Conservation (phyloP, 2,888 invertebrate species). For the Metalampra italica region DNA sequence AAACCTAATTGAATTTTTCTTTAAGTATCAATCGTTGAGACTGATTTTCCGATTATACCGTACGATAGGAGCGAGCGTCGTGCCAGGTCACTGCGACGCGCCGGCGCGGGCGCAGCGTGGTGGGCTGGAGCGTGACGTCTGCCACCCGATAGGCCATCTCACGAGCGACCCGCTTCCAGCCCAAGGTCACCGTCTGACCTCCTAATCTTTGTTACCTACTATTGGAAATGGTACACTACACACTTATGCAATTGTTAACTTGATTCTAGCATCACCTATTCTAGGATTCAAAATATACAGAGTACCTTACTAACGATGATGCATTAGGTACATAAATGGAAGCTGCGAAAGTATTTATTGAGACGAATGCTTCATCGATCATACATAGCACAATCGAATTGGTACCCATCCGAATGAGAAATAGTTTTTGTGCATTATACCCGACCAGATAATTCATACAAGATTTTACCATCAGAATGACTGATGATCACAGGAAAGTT, state of each 20-base stretch:
- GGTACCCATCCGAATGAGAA: constrained; percentile 15
- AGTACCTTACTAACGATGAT: neutral
- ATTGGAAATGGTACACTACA: constrained; percentile 32
- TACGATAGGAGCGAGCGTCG: constrained; percentile 7
- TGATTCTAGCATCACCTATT: constrained; percentile 8
- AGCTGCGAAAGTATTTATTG: constrained; percentile 17
- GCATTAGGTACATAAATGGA: constrained; percentile 7
- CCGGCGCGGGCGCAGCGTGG: constrained; percentile 28
- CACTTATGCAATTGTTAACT: constrained; percentile 23
- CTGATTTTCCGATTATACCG: constrained; percentile 8
- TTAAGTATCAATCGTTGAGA: neutral
- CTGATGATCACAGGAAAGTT: constrained; percentile 14
- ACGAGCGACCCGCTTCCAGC: constrained; percentile 71
- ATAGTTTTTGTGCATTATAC: constrained; percentile 13
- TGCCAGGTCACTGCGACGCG: constrained; percentile 10
- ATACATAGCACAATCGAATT: constrained; percentile 19
- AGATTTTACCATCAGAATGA: constrained; percentile 15
- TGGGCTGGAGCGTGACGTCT: constrained; percentile 70
- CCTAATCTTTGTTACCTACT: constrained; percentile 55
- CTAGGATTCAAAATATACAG: neutral
- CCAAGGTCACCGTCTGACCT: constrained; percentile 74
- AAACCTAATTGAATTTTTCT: too few species aligned
- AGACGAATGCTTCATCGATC: constrained; percentile 20
- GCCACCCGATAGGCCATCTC: constrained; percentile 76
- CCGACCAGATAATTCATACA: constrained; percentile 12